These are phyloP conservation scores for Scartelaos histophorus DNA, from an alignment of 2,113 vertebrate species.

Conservation along the genomic window DNA sequence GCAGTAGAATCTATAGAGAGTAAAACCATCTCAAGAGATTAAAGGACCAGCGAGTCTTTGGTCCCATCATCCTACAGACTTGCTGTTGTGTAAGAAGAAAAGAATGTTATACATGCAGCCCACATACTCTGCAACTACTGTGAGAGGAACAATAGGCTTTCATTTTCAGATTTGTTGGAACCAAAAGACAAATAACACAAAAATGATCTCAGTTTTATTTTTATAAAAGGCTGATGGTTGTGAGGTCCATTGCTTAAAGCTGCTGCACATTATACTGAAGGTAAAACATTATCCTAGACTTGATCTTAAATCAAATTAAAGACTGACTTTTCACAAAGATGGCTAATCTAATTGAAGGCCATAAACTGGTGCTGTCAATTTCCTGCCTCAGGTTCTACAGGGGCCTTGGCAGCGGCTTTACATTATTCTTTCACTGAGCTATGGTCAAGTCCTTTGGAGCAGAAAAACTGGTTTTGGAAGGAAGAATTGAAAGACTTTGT, in stretches of 20 bases:
- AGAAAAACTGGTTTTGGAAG: neutral
- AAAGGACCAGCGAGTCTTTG: neutral
- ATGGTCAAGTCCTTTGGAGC: neutral
- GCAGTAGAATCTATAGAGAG: slow-evolving; percentile 11
- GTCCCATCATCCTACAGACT: slow-evolving; percentile 14
- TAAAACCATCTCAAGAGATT: slow-evolving; percentile 6
- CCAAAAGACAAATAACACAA: too few relatives aligned
- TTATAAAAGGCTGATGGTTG: neutral
- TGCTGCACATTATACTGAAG: neutral
- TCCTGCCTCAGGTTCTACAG: slow-evolving; percentile 31
- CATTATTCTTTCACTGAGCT: slow-evolving; percentile 25
- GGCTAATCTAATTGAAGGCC: slow-evolving; percentile 24
- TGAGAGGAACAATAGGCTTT: neutral
- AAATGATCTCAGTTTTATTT: neutral
- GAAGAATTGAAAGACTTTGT: neutral
- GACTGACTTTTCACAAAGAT: slow-evolving; percentile 18
- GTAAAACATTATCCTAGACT: neutral
- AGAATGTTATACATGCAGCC: neutral
- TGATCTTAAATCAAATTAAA: slow-evolving; percentile 20
- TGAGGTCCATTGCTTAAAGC: neutral
- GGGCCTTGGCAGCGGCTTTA: slow-evolving; percentile 20
- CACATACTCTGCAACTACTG: neutral
- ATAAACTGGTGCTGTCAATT: slow-evolving; percentile 45
- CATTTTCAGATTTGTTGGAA: neutral
- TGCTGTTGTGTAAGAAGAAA: neutral